Conservation (phyloP, 64 coral and sea anemone species). For the Acropora tenuis region DNA sequence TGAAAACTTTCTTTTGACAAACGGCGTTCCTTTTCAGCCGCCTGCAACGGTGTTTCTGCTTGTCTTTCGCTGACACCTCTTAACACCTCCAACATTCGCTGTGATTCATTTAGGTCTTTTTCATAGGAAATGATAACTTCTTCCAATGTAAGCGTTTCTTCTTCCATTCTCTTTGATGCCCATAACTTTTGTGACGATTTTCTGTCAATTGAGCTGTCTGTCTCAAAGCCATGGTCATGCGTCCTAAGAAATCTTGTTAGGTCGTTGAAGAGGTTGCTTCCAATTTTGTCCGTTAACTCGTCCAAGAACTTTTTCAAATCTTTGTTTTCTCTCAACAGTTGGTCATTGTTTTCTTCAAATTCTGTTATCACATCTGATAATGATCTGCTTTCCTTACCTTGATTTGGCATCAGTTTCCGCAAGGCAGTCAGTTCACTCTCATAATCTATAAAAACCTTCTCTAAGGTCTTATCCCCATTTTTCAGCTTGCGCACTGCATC, state of each 20-base stretch:
- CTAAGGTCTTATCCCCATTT: constrained; percentile 15
- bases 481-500: background rate
- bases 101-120: background rate
- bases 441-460: constrained; percentile 15
- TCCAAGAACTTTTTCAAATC: background rate
- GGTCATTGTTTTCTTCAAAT: constrained; percentile 1
- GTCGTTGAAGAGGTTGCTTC: constrained; percentile 9
- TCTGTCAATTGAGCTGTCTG: background rate
- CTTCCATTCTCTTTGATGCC: constrained; percentile 8
- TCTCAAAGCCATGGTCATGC: background rate
- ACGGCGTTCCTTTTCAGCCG: background rate
- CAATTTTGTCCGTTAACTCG: constrained; percentile 32
- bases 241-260: background rate
- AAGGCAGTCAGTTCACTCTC: constrained; percentile 35
- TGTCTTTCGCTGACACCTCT: background rate
- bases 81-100: background rate
- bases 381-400: background rate
- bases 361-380: constrained; percentile 9
- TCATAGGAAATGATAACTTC: constrained; percentile 17
- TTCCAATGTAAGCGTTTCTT: constrained; percentile 13
- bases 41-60: background rate
- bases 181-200: background rate
- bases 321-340: constrained; percentile 11
- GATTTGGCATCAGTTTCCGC: background rate
- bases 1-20: background rate